Conservation (phyloP, 37 sponge, comb jelly and placozoan genomes). For the Haliclona indistincta region DNA sequence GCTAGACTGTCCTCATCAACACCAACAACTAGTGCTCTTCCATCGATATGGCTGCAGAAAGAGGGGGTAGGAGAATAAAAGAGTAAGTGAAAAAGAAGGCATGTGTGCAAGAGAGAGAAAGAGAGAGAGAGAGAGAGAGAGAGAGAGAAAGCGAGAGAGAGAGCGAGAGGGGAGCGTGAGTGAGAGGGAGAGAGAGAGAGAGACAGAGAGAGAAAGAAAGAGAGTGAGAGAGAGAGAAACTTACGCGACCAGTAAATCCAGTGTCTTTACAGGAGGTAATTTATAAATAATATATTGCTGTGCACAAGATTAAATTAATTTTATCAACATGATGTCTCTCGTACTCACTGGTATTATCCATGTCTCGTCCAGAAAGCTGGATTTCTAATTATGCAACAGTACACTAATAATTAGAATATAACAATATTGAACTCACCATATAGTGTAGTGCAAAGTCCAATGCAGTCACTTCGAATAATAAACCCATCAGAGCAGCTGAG, state of each 20-base stretch:
- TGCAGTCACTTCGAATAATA: constrained; percentile 74
- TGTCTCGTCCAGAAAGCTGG: constrained; percentile 77
- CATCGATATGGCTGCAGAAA: constrained; percentile 30
- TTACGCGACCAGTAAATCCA: constrained; percentile 54
- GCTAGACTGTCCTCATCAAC: constrained; percentile 51
- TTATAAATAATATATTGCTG: constrained; percentile 13
- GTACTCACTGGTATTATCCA: constrained; percentile 72
- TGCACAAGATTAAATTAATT: neutral
- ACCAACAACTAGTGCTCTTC: constrained; percentile 43
- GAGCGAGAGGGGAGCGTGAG: no score
- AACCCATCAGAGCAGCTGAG: constrained; percentile 48
- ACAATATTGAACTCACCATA: neutral
- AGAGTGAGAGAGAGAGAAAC: neutral
- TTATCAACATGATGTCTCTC: neutral
- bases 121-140: constrained; percentile 4
- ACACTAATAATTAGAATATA: neutral
- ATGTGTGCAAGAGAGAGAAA: no score
- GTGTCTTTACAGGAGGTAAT: constrained; percentile 54
- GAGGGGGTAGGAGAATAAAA: neutral
- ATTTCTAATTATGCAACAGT: constrained; percentile 8
- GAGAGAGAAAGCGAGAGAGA: no score
- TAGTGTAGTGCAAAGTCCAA: constrained; percentile 58
- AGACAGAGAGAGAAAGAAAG: neutral
- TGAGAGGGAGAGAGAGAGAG: no score
- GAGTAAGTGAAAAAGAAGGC: constrained; percentile 6